Evolutionary conservation across 2,888 invertebrate species (phyloP).

Genomic region (Caenorhabditis doughertyi): DNA sequence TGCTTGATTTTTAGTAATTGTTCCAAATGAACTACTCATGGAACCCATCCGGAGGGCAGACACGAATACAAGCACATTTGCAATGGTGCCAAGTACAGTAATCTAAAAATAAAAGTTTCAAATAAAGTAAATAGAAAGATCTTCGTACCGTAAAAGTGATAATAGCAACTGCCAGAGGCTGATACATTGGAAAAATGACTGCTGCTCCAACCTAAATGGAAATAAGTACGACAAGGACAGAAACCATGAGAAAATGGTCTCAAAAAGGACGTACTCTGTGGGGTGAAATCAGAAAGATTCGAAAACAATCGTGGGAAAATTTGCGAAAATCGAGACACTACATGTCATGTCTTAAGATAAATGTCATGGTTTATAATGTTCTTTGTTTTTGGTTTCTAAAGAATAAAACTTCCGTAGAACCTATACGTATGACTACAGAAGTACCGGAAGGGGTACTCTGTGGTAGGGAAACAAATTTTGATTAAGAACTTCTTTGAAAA

Average conservation of each 20-base stretch:
- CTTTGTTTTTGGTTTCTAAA: too few species aligned
- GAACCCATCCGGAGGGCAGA: conserved; percentile 33
- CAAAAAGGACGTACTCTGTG: background rate
- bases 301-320: conserved; percentile 22
- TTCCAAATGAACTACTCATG: conserved; percentile 44
- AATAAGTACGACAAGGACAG: conserved; percentile 8
- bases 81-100: conserved; percentile 2
- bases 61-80: conserved; percentile 21
- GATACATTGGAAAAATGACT: conserved; percentile 1
- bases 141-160: conserved; percentile 37
- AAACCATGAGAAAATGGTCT: conserved; percentile 12
- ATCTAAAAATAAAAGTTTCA: conserved; percentile 6
- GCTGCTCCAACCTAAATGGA: background rate
- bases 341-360: background rate
- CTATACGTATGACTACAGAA: too few species aligned
- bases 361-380: background rate
- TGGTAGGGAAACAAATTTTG: too few species aligned
- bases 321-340: background rate
- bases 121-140: background rate
- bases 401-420: too few species aligned
- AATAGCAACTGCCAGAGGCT: background rate
- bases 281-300: conserved; percentile 10
- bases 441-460: too few species aligned
- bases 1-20: conserved; percentile 42
- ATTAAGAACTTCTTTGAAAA: too few species aligned